Base-by-base conservation (phyloP, 2,888 invertebrate genomes). In the Fragum sueziense region DNA sequence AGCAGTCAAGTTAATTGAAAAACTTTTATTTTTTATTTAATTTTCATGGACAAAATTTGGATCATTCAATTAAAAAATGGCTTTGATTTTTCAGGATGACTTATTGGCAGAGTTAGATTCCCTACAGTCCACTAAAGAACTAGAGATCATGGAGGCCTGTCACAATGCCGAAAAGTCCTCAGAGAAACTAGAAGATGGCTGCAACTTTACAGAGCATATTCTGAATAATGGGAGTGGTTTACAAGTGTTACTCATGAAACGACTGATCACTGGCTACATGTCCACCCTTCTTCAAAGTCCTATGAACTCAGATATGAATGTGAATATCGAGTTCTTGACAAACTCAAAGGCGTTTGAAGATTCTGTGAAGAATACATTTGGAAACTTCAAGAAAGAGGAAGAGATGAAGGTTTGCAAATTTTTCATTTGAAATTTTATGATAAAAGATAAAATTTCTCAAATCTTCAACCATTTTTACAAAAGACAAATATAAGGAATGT, bases 101-200 rank as follows among this genome's bases (percentile, higher is more conserved):
- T 95, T 96, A 57, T 80, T 93, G 54, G 80, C 88, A 61, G 92
- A 93, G 70, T 84, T 93, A 52, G 92, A 91, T 70, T 86, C 91
- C 14, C 83, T 91, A 57, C 97, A 98, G 93, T 96, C 96, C 79
- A 96, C 96, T 90, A 95, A 97, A 80, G 97, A 97, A 93, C 94
- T 98, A 52, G 96, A 96, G 93, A 96, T 98, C 47, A 98, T 98
- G 97, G 97, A 97, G 91, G 94, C 96, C 81, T 96, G 96, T 91
- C 96, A 93, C 83, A 94, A 95, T 79, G 95, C 97, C 74, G 97
- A 97, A 88, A 97, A 97, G 91, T 96, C 96, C 4, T 96, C 96
- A 82, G 96, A 96, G 83, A 96, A 96, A 89, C 96, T 98, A 82
- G 97, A 97, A 90, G 96, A 97, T 91, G 97, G 97, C 14, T 96